Evolutionary conservation across 2,113 vertebrate genomes (phyloP).

Genomic region (Butorides virescens): DNA sequence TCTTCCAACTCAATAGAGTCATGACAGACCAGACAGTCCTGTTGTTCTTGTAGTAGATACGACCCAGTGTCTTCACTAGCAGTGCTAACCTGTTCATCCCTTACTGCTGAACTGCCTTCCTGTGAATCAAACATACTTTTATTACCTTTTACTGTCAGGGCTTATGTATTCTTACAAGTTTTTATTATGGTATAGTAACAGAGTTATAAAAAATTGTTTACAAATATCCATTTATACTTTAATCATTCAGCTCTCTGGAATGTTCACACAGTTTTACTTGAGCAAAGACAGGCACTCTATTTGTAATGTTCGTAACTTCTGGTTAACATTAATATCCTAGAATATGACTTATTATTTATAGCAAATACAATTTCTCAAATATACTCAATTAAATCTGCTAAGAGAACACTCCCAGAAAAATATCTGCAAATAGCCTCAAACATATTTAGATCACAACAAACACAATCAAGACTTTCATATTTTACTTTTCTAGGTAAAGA

Average conservation of each 20-base stretch:
- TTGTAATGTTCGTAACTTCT: not conserved
- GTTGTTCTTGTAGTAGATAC: slow-evolving; percentile 79
- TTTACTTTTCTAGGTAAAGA: not conserved
- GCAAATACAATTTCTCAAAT: not conserved
- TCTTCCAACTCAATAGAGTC: slow-evolving; percentile 84
- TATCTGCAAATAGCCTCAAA: not conserved
- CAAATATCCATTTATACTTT: not conserved
- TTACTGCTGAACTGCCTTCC: slow-evolving; percentile 79
- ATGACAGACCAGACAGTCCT: slow-evolving; percentile 78
- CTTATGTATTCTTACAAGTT: not conserved
- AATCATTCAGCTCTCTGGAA: not conserved
- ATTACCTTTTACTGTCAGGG: not conserved
- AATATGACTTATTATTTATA: not conserved
- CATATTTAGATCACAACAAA: not conserved
- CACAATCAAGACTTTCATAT: not conserved
- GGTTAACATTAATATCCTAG: not conserved
- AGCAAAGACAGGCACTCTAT: not conserved
- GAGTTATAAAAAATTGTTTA: not conserved
- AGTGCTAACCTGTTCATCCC: slow-evolving; percentile 90
- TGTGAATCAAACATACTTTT: slow-evolving; percentile 61
- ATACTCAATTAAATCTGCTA: not conserved
- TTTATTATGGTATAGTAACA: not conserved
- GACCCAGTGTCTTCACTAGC: slow-evolving; percentile 89
- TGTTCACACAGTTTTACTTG: not conserved
- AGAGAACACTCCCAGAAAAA: not conserved